Evolutionary conservation across 2,888 invertebrate genomes (phyloP).

Genomic region (Hanleya hanleyi): DNA sequence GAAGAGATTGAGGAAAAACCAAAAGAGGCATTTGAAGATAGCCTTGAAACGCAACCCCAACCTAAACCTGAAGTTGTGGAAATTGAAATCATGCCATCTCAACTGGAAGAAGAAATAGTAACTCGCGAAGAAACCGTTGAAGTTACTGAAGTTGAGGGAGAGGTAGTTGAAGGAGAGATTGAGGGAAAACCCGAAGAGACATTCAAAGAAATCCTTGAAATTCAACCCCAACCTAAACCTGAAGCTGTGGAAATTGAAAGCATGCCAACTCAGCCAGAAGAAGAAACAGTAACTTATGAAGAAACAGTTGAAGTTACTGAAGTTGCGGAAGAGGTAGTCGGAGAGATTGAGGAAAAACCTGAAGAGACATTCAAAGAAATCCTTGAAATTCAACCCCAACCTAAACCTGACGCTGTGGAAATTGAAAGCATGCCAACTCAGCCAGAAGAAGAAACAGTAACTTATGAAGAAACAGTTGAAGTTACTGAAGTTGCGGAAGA

Average conservation of each 20-base stretch:
- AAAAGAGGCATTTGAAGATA: slow-evolving; percentile 2
- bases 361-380: slow-evolving; percentile 10
- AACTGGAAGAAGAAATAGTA: slow-evolving; percentile 4
- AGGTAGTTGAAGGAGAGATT: not conserved
- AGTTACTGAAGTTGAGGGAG: not conserved
- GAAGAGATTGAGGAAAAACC: slow-evolving; percentile 17
- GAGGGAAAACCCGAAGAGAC: slow-evolving; percentile 17
- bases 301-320: slow-evolving; percentile 19
- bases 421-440: no score
- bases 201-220: slow-evolving; percentile 10
- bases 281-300: slow-evolving; percentile 15
- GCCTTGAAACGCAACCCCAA: slow-evolving; percentile 1
- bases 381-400: no score
- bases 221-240: slow-evolving; percentile 3
- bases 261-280: not conserved
- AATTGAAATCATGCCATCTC: not conserved
- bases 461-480: no score
- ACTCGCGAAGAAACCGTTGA: not conserved
- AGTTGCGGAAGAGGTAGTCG: slow-evolving; percentile 18
- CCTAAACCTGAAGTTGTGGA: slow-evolving; percentile 20
- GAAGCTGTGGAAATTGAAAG: not conserved
- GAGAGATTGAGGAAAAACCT: not conserved
- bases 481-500: no score
- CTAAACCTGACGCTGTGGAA: no score
- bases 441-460: no score